Evolutionary conservation across 2,113 vertebrate species (phyloP), one percentile per base, ranked within the genome.

Genomic region (Phylloscopus whistleri): DNA sequence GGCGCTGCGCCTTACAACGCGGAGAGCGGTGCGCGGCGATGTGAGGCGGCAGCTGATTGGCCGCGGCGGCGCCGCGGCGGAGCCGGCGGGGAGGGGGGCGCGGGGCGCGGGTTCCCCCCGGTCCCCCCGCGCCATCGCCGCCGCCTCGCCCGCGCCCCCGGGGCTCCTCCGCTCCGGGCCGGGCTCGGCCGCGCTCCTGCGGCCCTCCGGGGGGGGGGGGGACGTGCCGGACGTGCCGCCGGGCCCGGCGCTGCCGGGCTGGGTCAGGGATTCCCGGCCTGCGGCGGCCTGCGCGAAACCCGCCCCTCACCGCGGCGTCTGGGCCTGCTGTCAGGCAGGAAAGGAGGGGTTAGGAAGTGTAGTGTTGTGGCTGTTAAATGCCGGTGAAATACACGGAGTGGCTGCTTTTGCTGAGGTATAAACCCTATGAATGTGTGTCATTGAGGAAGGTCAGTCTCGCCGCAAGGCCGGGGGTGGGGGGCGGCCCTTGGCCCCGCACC

Each of bases 361-460:
- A 2, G 3, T 2, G 37, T 28, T 70, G 39, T 28, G 67, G 43
- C 3, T 56, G 10, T 53, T 31, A 39, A 70, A 82, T 6, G 43
- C 33, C 43, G 3, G 2, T 35, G 69, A 67, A 72, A 52, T 43
- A 4, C 0, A 2, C 0, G 41, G 48, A 35, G 66, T 0, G 43
- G 68, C 11, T 39, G 3, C 39, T 13, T 59, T 9, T 13, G 64
- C 27, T 13, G 49, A 2, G 63, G 1, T 37, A 0, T 6, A 19
- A 66, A 23, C 7, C 12, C 0, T 6, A 0, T 1, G 33, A 9
- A 3, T 20, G 22, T 18, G 33, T 90, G 86, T 64, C 79, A 75
- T 41, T 90, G 93, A 24, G 95, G 43, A 91, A 90, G 90, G 74
- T 84, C 89, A 41, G 87, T 31, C 11, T 31, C 59, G 26, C 58